Evolutionary conservation across 2,797 vertebrate genomes (phyloP).

Genomic region (Prionace glauca): DNA sequence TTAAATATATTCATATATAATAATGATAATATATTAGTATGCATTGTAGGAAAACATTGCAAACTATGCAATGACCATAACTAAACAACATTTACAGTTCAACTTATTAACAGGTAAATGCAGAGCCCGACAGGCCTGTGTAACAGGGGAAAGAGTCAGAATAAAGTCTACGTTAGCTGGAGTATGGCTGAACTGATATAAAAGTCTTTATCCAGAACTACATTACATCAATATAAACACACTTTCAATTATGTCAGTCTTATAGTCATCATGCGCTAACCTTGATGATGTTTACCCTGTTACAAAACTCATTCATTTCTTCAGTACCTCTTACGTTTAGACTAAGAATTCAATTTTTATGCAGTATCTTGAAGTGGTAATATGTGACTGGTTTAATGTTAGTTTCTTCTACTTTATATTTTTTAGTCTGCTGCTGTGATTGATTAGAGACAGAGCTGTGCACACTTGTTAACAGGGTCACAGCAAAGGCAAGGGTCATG

Average conservation of each 20-base stretch:
- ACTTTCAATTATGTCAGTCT: conserved; percentile 37
- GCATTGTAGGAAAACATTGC: conserved; percentile 85
- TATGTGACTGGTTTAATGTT: conserved; percentile 33
- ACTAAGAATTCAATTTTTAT: conserved; percentile 26
- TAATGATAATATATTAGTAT: conserved; percentile 99
- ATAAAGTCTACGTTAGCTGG: conserved; percentile 37
- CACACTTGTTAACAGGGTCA: conserved; percentile 36
- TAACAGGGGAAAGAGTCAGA: conserved; percentile 43
- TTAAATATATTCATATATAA: conserved; percentile 99
- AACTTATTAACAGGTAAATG: conserved; percentile 78
- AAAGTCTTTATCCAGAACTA: conserved; percentile 36
- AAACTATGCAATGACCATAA: conserved; percentile 75
- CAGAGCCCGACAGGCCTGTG: conserved; percentile 52
- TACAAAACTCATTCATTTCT: conserved; percentile 34
- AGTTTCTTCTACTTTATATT: conserved; percentile 31
- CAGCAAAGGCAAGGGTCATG: conserved; percentile 30
- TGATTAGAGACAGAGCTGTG: conserved; percentile 5
- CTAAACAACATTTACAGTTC: conserved; percentile 90
- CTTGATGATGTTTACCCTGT: conserved; percentile 38
- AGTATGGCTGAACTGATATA: conserved; percentile 37
- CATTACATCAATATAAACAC: conserved; percentile 39
- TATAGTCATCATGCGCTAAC: conserved; percentile 19
- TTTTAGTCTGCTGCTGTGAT: conserved; percentile 26
- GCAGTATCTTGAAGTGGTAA: conserved; percentile 21
- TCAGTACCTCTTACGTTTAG: conserved; percentile 32